Evolutionary conservation across 1,140 invertebrate genomes (phyloP), one percentile per base, ranked within the genome.

Genomic region (Drosophila subpulchrella): DNA sequence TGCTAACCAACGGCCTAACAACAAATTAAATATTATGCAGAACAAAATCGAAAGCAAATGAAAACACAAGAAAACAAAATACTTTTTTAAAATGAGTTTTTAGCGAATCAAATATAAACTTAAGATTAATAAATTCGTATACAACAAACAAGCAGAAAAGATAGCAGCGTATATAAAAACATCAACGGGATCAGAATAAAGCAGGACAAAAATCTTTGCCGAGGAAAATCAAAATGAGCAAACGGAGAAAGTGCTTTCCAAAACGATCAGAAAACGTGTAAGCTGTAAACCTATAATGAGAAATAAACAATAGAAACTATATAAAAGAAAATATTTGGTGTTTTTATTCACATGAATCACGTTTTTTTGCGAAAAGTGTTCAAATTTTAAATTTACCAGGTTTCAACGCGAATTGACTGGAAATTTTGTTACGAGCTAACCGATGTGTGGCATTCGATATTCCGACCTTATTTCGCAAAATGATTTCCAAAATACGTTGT

Each of bases 71-170:
- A 65, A 80, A 50, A 73, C 70, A 76, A 63, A 70, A 58, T 84
- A 83, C 71, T 75, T 84, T 83, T 83, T 80, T 80, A 77, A 85
- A 72, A 81, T 85, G 81, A 84, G 68, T 84, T 85, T 83, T 84
- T 84, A 84, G 81, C 81, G 63, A 84, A 84, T 84, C 81, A 68
- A 75, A 84, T 73, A 80, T 85, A 62, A 85, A 77, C 39, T 70
- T 85, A 84, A 81, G 81, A 75, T 67, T 85, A 81, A 77, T 24
- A 70, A 77, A 84, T 84, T 84, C 76, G 67, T 84, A 79, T 75
- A 76, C 57, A 81, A 75, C 59, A 75, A 56, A 50, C 36, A 65
- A 48, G 44, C 42, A 50, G 41, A 44, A 55, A 38, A 34, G 42
- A 38, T 44, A 71, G 54, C 67, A 60, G 57, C 62, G 10, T 36